Evolutionary conservation across 2,888 invertebrate genomes (phyloP).

Genomic region (Agonopterix heracliana): DNA sequence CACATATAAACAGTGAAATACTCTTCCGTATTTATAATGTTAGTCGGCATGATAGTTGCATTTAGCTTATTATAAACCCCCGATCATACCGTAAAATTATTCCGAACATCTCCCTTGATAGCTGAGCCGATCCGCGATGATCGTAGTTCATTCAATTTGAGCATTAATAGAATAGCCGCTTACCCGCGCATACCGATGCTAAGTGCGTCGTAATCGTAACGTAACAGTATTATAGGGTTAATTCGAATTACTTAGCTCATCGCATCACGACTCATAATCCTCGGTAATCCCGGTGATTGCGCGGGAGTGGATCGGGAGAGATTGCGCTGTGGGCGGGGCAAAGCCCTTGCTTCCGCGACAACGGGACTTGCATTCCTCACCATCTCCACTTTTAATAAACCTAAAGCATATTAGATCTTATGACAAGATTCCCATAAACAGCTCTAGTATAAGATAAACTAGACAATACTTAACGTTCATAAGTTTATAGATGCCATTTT

Average conservation of each 20-base stretch:
- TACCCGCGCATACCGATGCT: constrained; percentile 29
- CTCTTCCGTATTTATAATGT: constrained; percentile 1
- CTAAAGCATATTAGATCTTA: neutral
- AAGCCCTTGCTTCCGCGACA: constrained; percentile 32
- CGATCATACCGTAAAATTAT: neutral
- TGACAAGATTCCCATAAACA: neutral
- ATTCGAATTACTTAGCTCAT: constrained; percentile 46
- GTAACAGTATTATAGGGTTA: constrained; percentile 41
- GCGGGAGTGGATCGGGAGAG: constrained; percentile 35
- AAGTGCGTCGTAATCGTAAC: constrained; percentile 34
- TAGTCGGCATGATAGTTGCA: neutral
- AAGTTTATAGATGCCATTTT: no score
- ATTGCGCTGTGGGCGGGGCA: constrained; percentile 26
- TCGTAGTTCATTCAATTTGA: constrained; percentile 18
- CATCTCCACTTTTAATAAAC: neutral
- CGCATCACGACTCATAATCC: constrained; percentile 30
- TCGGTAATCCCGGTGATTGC: constrained; percentile 42
- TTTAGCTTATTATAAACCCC: constrained; percentile 1
- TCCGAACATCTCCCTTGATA: neutral
- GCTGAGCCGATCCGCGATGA: no score
- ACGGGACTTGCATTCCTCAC: constrained; percentile 49
- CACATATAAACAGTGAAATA: neutral
- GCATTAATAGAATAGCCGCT: constrained; percentile 36
- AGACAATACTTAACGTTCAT: no score
- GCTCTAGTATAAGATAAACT: no score